Conservation (phyloP, 2,888 invertebrate genomes). For the Meliscaeva auricollis region DNA sequence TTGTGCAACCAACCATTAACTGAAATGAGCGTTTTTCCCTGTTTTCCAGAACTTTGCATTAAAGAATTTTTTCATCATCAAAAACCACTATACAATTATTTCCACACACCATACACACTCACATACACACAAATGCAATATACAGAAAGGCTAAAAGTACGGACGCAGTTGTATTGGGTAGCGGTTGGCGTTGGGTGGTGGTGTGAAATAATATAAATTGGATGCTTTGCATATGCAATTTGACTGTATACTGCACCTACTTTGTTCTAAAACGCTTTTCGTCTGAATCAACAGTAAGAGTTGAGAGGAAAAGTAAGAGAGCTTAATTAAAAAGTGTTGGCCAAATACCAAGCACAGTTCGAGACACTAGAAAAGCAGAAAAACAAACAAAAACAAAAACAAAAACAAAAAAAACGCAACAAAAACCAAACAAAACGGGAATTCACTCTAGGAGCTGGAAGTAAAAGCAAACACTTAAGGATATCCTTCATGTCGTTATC, state of each 20-base stretch:
- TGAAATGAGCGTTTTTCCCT: constrained; percentile 35
- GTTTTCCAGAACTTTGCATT: constrained; percentile 60
- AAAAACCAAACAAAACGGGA: constrained; percentile 21
- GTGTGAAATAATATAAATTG: constrained; percentile 50
- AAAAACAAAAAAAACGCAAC: constrained; percentile 16
- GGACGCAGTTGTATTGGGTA: not conserved
- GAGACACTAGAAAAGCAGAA: constrained; percentile 13
- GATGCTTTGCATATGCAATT: constrained; percentile 62
- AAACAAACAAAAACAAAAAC: constrained; percentile 9
- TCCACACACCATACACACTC: not conserved
- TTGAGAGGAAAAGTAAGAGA: constrained; percentile 2
- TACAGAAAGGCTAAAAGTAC: not conserved
- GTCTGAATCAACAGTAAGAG: constrained; percentile 54
- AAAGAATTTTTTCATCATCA: constrained; percentile 29
- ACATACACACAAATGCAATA: not conserved
- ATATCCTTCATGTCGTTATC: constrained; percentile 61
- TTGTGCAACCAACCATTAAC: constrained; percentile 51
- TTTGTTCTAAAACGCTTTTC: constrained; percentile 47
- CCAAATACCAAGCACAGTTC: constrained; percentile 46
- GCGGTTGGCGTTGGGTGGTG: no score
- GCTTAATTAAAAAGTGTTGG: constrained; percentile 60
- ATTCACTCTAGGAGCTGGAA: constrained; percentile 42
- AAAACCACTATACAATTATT: constrained; percentile 22
- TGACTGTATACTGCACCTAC: constrained; percentile 55
- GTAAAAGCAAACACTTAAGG: constrained; percentile 62